phyloP scores from a whole-genome alignment of 2,888 invertebrate genomes.

The Scelioninae gen. 1 region DNA sequence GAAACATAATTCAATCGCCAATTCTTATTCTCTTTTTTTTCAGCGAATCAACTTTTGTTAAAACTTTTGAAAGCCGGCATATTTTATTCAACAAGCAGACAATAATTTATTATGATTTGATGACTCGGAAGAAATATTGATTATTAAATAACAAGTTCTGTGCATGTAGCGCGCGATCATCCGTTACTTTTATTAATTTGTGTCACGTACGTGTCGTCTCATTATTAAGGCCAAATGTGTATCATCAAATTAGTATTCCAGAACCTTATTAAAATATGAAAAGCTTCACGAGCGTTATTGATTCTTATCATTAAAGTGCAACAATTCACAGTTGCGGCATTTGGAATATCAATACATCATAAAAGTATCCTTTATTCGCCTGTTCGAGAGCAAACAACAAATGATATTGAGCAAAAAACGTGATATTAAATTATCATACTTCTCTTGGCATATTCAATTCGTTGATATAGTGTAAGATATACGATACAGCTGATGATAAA shows the following conservation, averaged over 20 bases:
- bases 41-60: conserved; percentile 2
- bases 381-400: conserved; percentile 56
- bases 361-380: conserved; percentile 56
- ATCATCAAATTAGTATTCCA: conserved; percentile 47
- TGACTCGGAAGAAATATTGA: conserved; percentile 54
- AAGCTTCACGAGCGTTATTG: conserved; percentile 47
- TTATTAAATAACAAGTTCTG: conserved; percentile 31
- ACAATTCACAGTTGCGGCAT: conserved; percentile 62
- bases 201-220: conserved; percentile 40
- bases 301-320: conserved; percentile 64
- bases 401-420: conserved; percentile 60
- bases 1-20: too few relatives aligned
- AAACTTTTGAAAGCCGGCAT: neutral
- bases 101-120: conserved; percentile 53
- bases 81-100: conserved; percentile 11
- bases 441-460: conserved; percentile 56
- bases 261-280: conserved; percentile 63
- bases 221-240: conserved; percentile 58
- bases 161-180: conserved; percentile 9
- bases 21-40: neutral
- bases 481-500: conserved; percentile 52
- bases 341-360: conserved; percentile 53
- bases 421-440: conserved; percentile 62
- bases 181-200: conserved; percentile 50
- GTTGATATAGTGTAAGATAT: conserved; percentile 64